These are phyloP conservation scores for Panurus biarmicus DNA, from an alignment of 2,113 vertebrate genomes.

Conservation along the genomic window DNA sequence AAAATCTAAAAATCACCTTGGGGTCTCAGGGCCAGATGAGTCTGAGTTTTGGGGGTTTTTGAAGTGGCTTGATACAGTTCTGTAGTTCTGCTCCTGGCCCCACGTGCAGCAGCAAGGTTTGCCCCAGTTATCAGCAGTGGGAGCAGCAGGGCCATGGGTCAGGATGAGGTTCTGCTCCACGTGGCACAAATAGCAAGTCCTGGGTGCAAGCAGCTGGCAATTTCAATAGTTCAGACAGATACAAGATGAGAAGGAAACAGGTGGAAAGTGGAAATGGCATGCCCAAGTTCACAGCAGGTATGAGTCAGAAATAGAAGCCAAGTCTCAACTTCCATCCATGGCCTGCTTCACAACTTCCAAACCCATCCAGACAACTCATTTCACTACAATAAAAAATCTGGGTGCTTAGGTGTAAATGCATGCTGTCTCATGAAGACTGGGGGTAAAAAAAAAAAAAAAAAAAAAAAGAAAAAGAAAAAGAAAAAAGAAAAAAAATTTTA, in stretches of 20 bases:
- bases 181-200: neutral
- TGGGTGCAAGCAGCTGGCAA: neutral
- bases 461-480: neutral
- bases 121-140: neutral
- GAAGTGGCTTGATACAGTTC: neutral
- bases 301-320: constrained; percentile 1
- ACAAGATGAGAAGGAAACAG: constrained; percentile 11
- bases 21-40: neutral
- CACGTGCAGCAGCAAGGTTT: neutral
- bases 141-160: neutral
- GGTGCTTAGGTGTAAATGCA: neutral
- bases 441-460: neutral
- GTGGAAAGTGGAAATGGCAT: neutral
- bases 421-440: neutral
- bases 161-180: neutral
- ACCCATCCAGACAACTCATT: neutral
- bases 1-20: neutral
- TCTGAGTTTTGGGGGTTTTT: neutral
- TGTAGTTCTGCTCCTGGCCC: neutral
- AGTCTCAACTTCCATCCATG: neutral
- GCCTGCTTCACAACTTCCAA: neutral
- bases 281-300: constrained; percentile 1
- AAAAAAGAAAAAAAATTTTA: neutral
- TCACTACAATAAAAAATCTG: neutral
- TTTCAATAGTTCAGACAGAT: neutral